Evolutionary conservation across 2,888 invertebrate genomes (phyloP).

Genomic region (Tenodera sinensis): DNA sequence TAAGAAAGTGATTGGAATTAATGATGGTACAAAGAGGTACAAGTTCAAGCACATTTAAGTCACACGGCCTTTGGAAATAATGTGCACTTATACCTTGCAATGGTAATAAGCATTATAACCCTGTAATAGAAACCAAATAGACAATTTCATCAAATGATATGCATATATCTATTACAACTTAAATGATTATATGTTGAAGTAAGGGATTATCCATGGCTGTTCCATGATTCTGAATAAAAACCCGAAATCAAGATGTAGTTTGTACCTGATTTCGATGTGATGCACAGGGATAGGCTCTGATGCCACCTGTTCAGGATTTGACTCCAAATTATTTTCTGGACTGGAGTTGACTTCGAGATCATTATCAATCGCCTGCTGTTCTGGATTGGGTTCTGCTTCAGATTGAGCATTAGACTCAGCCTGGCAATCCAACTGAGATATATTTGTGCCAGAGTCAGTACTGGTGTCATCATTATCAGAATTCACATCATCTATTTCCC

Average conservation of each 20-base stretch:
- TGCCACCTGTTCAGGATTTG: background rate
- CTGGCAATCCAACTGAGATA: background rate
- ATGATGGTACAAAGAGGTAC: too few relatives aligned
- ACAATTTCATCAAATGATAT: background rate
- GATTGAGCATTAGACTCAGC: background rate
- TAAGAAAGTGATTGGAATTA: too few relatives aligned
- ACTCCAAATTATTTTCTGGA: background rate
- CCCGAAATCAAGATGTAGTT: background rate
- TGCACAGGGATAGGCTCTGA: conserved; percentile 7
- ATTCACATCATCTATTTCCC: conserved; percentile 1
- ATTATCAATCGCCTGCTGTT: background rate
- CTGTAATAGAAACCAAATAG: background rate
- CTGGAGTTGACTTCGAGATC: background rate
- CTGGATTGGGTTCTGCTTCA: background rate
- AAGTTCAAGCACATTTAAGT: too few relatives aligned
- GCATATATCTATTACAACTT: background rate
- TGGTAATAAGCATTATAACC: background rate
- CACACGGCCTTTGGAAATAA: background rate
- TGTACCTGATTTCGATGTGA: conserved; percentile 13
- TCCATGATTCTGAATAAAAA: background rate
- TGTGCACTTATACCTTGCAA: background rate
- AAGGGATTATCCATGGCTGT: background rate
- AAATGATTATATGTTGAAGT: background rate
- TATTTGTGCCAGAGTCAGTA: background rate
- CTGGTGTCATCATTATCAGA: background rate